phyloP scores from a whole-genome alignment of 1,140 invertebrate species.

The Musca vetustissima region DNA sequence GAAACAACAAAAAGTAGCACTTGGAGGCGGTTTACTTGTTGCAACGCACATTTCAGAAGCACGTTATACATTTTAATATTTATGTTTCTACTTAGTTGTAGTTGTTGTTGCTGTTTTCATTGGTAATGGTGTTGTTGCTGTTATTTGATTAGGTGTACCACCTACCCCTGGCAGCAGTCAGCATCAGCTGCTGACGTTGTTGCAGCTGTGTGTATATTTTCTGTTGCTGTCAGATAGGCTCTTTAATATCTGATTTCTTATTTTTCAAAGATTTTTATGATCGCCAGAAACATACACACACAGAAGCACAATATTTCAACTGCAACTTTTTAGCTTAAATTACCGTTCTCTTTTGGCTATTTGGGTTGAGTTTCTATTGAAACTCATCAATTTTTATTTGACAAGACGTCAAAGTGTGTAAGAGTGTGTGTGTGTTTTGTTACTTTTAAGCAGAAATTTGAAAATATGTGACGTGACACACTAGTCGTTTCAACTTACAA shows the following conservation, averaged over 20 bases:
- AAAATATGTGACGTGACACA: background rate
- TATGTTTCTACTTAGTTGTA: too few species aligned
- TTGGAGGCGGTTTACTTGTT: constrained; percentile 17
- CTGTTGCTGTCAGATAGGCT: background rate
- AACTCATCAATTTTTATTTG: constrained; percentile 21
- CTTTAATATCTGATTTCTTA: too few species aligned
- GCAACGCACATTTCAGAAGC: constrained; percentile 20
- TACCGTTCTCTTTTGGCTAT: background rate
- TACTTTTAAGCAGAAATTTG: background rate
- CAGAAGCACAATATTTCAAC: background rate
- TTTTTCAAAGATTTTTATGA: constrained; percentile 8
- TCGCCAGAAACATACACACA: background rate
- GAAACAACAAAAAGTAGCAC: background rate
- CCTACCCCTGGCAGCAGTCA: too few species aligned
- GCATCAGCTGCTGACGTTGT: too few species aligned
- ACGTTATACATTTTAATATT: constrained; percentile 3
- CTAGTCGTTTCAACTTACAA: too few species aligned
- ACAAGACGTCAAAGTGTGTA: constrained; percentile 11
- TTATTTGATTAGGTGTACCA: too few species aligned
- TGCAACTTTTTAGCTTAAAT: constrained; percentile 1
- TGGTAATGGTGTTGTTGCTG: too few species aligned
- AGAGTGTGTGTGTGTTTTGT: background rate
- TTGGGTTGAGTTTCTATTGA: background rate
- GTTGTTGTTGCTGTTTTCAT: too few species aligned
- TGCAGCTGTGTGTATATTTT: too few species aligned